phyloP scores from a whole-genome alignment of 2,888 invertebrate species.

The Pseudococcus jackbeardsleyi region DNA sequence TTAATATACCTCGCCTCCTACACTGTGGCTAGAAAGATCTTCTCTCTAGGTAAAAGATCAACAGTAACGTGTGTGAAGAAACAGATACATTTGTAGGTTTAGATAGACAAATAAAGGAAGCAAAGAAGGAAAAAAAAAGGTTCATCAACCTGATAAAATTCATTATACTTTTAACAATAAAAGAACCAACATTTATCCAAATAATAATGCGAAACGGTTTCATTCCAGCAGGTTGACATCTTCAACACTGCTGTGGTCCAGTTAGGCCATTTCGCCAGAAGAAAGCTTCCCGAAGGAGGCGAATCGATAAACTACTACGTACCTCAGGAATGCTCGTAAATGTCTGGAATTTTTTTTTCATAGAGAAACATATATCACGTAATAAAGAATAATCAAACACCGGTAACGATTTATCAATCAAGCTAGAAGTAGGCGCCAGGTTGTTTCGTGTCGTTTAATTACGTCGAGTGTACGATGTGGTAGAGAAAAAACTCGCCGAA shows the following conservation, averaged over 20 bases:
- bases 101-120: not conserved
- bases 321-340: not conserved
- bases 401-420: not conserved
- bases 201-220: not conserved
- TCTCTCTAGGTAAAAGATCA: not conserved
- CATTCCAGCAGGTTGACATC: not conserved
- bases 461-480: not conserved
- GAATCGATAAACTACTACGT: not conserved
- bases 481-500: not conserved
- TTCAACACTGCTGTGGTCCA: too few species aligned
- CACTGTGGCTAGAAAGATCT: not conserved
- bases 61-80: not conserved
- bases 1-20: not conserved
- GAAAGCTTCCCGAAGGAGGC: not conserved
- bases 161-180: not conserved
- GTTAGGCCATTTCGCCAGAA: too few species aligned
- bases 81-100: too few species aligned
- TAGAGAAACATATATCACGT: not conserved
- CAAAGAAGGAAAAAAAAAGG: not conserved
- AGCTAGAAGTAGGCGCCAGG: not conserved
- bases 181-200: not conserved
- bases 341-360: not conserved
- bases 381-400: not conserved
- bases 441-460: not conserved
- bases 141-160: slow-evolving; percentile 12